Evolutionary conservation across 2,888 invertebrate species (phyloP), one percentile per base, ranked within the genome.

Genomic region (Andrena trimmerana): DNA sequence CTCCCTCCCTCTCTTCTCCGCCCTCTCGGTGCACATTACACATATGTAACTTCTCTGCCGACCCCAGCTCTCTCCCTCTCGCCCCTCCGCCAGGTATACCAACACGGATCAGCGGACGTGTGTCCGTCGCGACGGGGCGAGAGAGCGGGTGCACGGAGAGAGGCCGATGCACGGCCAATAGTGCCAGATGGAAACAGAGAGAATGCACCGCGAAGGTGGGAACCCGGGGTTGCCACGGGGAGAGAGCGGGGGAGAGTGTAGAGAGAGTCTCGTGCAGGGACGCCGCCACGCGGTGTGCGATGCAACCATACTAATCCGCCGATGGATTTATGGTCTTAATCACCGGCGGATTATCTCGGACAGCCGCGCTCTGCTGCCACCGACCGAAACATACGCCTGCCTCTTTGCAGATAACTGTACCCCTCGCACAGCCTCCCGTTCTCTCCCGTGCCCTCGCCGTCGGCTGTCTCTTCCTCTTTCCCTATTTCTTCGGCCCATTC

Each of bases 281-380:
- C 83, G 89, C 90, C 86, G 79, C 84, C 86, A 78, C 86, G 86
- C 86, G 86, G 89, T 88, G 88, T 86, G 89, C 89, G 90, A 89
- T 92, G 93, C 92, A 92, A 93, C 93, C 92, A 92, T 93, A 93
- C 94, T 94, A 94, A 94, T 94, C 94, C 94, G 93, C 90, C 93
- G 94, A 94, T 95, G 95, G 95, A 95, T 95, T 95, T 95, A 95
- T 95, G 95, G 95, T 95, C 95, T 95, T 95, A 95, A 95, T 95
- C 95, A 95, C 95, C 94, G 94, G 92, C 93, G 95, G 95, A 95
- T 95, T 95, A 95, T 94, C 95, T 94, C 93, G 94, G 94, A 94
- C 93, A 93, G 94, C 91, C 92, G 86, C 91, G 91, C 91, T 90
- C 91, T 89, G 89, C 92, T 91, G 90, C 92, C 91, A 92, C 90